Evolutionary conservation across 2,113 vertebrate species (phyloP), one percentile per base, ranked within the genome.

Genomic region (Aleadryas rufinucha): DNA sequence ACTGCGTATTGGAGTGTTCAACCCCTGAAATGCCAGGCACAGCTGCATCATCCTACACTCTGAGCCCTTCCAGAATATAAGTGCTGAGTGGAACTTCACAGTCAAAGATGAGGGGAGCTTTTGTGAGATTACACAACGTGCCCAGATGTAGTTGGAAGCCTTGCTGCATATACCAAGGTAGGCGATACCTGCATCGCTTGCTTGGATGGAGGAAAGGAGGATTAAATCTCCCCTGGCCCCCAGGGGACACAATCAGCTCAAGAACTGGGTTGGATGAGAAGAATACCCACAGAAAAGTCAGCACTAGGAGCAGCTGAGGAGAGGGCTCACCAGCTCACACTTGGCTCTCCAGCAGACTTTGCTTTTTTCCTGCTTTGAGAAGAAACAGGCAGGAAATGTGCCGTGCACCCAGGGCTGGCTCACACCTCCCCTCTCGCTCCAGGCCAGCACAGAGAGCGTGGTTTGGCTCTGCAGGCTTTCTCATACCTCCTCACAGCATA

Each of bases 111-210:
- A 57, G 17, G 11, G 19, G 2, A 28, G 16, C 18, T 37, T 27
- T 15, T 68, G 8, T 11, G 10, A 45, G 71, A 17, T 28, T 4
- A 59, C 41, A 90, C 44, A 41, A 45, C 47, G 11, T 16, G 9
- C 10, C 33, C 31, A 45, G 16, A 8, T 3, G 13, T 42, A 13
- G 9, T 4, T 60, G n/a, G 16, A 57, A 85, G 18, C 8, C 10
- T 20, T 18, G 7, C 4, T 75, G 30, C 3, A 13, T 6, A 1
- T 4, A 7, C 6, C 14, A 61, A 21, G 11, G 37, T 7, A 45
- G 31, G 69, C 3, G 8, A 42, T 4, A 33, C 9, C 37, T 13
- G 13, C 1, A 3, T 24, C 14, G 1, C 54, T 53, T 37, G 7
- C 10, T 27, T 5, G 13, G 56, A 23, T 11, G 64, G 27, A 63